Percentiles rank a stretch among this genome's conserved stretches.
phyloP scores from a whole-genome alignment of 2,888 invertebrate species.

The Drosophila merina region DNA sequence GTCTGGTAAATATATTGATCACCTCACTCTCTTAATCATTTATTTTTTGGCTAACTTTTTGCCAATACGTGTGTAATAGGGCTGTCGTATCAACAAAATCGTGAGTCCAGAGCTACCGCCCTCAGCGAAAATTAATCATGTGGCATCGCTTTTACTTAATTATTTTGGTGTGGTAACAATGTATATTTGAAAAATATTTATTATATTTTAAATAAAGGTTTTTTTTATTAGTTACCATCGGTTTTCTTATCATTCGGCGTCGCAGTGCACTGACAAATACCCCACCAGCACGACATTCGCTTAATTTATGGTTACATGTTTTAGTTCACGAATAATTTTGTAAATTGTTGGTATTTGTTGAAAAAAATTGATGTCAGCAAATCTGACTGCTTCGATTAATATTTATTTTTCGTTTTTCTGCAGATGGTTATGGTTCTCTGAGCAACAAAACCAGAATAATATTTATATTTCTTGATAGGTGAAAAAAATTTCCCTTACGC shows the following conservation, averaged over 20 bases:
- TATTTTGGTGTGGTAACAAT: not conserved
- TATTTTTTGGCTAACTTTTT: slow-evolving; percentile 14
- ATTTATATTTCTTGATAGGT: no score
- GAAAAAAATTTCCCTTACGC: no score
- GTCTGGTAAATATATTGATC: slow-evolving; percentile 26
- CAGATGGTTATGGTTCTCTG: not conserved
- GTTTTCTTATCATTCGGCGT: not conserved
- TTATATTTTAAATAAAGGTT: not conserved
- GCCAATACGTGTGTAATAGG: slow-evolving; percentile 20
- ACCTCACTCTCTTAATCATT: slow-evolving; percentile 7
- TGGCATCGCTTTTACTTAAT: not conserved
- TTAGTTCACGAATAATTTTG: not conserved
- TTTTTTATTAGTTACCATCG: not conserved
- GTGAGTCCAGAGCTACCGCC: not conserved
- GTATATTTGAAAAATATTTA: not conserved
- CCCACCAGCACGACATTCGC: slow-evolving; percentile 5
- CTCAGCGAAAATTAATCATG: not conserved
- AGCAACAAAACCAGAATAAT: no score
- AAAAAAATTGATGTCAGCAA: not conserved
- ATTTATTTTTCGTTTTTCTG: not conserved
- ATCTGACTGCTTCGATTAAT: not conserved
- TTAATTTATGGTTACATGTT: not conserved
- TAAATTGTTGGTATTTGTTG: not conserved
- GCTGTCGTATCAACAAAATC: not conserved
- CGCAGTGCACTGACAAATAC: not conserved